Evolutionary conservation across 2,888 invertebrate genomes (phyloP), one percentile per base, ranked within the genome.

Genomic region (Cerastis leucographa): DNA sequence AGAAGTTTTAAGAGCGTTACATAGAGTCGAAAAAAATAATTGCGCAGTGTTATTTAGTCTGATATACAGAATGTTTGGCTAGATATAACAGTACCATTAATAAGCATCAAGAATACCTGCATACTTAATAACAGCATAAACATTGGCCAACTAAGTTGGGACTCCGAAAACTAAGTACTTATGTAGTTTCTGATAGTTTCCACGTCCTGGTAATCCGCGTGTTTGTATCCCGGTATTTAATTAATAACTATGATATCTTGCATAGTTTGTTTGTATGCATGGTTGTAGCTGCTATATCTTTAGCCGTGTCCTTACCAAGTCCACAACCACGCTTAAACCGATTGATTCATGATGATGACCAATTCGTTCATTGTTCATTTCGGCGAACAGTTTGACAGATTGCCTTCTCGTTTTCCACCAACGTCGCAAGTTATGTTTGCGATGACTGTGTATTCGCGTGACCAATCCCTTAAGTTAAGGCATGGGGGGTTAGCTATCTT

Each of bases 241-340:
- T 70, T 62, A 64, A 42, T 17, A 44, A 44, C 17, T 46, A 46
- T 66, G 66, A 66, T 66, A 46, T 66, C 12, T 66, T 46, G 44
- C 29, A 29, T 66, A 66, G 66, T 66, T 46, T 40, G 64, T 42
- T 42, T 65, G 19, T 25, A 40, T 25, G 25, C 25, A 56, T 42
- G 25, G 35, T 25, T 59, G 19, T 11, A 42, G 29, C n/a, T 54
- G n/a, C 22, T 22, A 49, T 19, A 12, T n/a, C n/a, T 25, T 11
- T 5, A 40, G 12, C 22, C 22, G 3, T 56, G 17, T 64, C 4
- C n/a, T 42, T 42, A 42, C 3, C n/a, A 42, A 64, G 25, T 12
- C 17, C 3, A 64, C 0, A 1, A 8, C 9, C 64, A 17, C n/a
- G 42, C 14, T 4, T 17, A 64, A 8, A 42, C 19, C n/a, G n/a